Base-by-base conservation (phyloP, 2,888 invertebrate species). In the Lochmaea crataegi region DNA sequence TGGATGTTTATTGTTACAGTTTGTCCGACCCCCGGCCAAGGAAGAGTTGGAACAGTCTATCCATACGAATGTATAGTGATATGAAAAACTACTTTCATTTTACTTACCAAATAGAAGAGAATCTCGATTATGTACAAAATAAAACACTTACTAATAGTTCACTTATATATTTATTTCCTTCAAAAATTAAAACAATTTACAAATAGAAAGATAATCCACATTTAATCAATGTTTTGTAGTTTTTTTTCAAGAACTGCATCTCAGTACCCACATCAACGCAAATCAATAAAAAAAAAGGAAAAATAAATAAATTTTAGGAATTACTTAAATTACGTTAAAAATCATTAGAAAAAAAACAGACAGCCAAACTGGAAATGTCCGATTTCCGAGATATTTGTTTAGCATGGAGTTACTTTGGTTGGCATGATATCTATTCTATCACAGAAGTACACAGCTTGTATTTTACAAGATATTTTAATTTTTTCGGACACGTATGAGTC, bases 11-110 rank as follows among this genome's bases (percentile, higher is more conserved):
- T 83, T 85, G 78, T 90, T 91, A 66, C 89, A 93, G 92, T 89
- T 16, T 93, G 93, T 80, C 91, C 92, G 2, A 87, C 86, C 0
- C 78, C 85, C 68, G 88, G 86, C 68, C 87, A 84, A 77, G 90
- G 88, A 1, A 80, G 87, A 4, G 75, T 82, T 71, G 83, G 83
- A 42, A 84, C 82, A 65, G 86, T 89, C 38, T 92, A 90, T 81
- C 92, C 92, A 0, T 90, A 91, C 83, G 92, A 92, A 82, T 93
- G 93, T 83, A 89, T 93, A 80, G 90, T 92, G 75, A 93, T 93
- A 84, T 93, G 86, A 91, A 82, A 61, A 65, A 32, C 51, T 71
- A 63, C 63, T 64, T 61, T 63, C 60, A 16, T 18, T 45, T 41
- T 42, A 63, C 57, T 69, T 68, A 61, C 60, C 48, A 68, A 69